Evolutionary conservation across 2,888 invertebrate species (phyloP), one percentile per base, ranked within the genome.

Genomic region (Drosophila meridiana): DNA sequence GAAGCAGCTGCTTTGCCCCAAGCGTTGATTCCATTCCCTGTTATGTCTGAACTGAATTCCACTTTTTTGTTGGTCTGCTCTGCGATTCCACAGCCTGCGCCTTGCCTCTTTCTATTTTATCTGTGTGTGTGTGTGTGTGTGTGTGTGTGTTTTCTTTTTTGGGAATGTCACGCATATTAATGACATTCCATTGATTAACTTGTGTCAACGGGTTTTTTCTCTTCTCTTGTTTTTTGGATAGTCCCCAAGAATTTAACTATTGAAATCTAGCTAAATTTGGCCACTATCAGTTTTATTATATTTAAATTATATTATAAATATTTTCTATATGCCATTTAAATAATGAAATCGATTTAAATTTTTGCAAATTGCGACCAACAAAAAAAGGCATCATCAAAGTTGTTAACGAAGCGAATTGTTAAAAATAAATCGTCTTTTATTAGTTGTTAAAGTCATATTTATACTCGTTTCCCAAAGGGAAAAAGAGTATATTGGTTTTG

Each of bases 161-260:
- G 48, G 50, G 64, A 69, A 59, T 73, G 82, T 61, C 74, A 78
- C 74, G 88, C 76, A 87, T 85, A 83, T 83, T 83, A 83, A 87
- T 83, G 88, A 70, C 88, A 82, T 80, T 71, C 88, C 80, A 86
- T 86, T 85, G 88, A 86, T 87, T 85, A 76, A 80, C 85, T 81
- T 83, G 70, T 62, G 73, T 68, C 70, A 69, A 63, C 56, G 71
- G 11, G 26, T n/a, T 42, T 34, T 4, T 7, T 38, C 6, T 34
- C 11, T 14, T 30, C 9, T 36, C 34, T 1, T 36, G 45, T 59
- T 28, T 20, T 43, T 43, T 20, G 6, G 38, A 14, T 38, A 30
- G 20, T 57, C 38, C 53, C 53, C 38, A 60, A 60, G 73, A 76
- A 62, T 56, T 48, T 62, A 60, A 67, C 57, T 66, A 57, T 68